Percentiles rank a stretch among this genome's conserved stretches.
These are phyloP conservation scores for Rhinichthys osculus DNA, from an alignment of 2,797 vertebrate species.

Conservation along the genomic window DNA sequence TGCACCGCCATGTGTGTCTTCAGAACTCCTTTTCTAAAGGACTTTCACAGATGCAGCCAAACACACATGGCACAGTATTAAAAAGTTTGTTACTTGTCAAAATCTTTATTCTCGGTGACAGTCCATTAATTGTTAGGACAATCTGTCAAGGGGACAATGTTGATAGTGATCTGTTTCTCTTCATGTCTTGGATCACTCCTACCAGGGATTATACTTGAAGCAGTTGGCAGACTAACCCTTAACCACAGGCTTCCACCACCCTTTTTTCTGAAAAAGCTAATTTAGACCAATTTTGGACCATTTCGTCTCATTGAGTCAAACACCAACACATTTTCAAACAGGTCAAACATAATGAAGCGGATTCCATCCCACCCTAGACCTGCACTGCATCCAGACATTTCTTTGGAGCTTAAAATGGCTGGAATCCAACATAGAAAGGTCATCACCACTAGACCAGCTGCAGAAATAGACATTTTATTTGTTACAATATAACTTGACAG, in stretches of 20 bases:
- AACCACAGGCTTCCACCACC: slow-evolving; percentile 2
- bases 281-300: background rate
- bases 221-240: background rate
- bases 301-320: slow-evolving; percentile 17
- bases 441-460: background rate
- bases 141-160: background rate
- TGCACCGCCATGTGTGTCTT: background rate
- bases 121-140: background rate
- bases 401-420: background rate
- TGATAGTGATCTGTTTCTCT: background rate
- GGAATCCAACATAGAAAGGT: background rate
- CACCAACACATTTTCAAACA: background rate
- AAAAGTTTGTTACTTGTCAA: background rate
- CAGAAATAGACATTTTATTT: background rate
- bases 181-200: slow-evolving; percentile 13
- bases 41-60: background rate
- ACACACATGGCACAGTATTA: background rate
- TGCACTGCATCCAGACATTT: background rate
- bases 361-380: background rate
- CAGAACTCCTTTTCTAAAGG: background rate
- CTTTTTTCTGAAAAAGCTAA: slow-evolving; percentile 1
- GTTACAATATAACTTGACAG: background rate
- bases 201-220: slow-evolving; percentile 2
- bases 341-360: background rate
- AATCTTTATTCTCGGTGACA: background rate